A percentile compares a stretch with the other conserved stretches of the same genome.
These are phyloP conservation scores for Agrypnus murinus DNA, from an alignment of 2,888 invertebrate genomes.

Conservation along the genomic window DNA sequence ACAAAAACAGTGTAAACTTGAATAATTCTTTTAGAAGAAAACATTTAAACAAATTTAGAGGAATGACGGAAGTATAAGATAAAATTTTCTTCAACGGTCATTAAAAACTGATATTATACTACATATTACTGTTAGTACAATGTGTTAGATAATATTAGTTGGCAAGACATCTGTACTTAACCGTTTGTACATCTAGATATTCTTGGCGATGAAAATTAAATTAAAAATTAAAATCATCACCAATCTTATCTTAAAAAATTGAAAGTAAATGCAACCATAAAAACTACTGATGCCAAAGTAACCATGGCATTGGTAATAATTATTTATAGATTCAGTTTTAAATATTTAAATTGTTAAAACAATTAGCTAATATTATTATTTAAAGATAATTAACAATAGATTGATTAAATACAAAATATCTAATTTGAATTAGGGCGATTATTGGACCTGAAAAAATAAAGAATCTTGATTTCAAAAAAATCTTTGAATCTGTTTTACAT, in stretches of 20 bases:
- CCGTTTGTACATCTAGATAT: neutral
- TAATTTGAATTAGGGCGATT: slow-evolving; percentile 41
- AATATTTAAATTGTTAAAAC: neutral
- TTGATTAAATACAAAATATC: neutral
- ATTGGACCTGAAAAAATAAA: slow-evolving; percentile 28
- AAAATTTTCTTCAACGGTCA: neutral
- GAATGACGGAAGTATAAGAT: slow-evolving; percentile 12
- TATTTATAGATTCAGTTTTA: neutral
- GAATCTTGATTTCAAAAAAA: no score
- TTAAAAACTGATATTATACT: neutral
- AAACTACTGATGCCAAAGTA: neutral
- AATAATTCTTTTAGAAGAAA: neutral
- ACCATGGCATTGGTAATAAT: neutral
- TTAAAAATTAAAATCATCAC: neutral
- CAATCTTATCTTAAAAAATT: neutral
- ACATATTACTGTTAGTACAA: neutral
- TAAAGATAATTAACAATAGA: neutral
- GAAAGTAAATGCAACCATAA: neutral
- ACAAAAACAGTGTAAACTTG: neutral
- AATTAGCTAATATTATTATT: neutral
- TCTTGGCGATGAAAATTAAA: no score
- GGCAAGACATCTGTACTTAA: slow-evolving; percentile 1
- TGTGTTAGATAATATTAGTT: neutral
- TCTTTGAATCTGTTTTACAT: no score
- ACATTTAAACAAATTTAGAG: neutral